These are phyloP conservation scores for Chaetogeoica ovagalla DNA, from an alignment of 2,888 invertebrate genomes.

Conservation along the genomic window DNA sequence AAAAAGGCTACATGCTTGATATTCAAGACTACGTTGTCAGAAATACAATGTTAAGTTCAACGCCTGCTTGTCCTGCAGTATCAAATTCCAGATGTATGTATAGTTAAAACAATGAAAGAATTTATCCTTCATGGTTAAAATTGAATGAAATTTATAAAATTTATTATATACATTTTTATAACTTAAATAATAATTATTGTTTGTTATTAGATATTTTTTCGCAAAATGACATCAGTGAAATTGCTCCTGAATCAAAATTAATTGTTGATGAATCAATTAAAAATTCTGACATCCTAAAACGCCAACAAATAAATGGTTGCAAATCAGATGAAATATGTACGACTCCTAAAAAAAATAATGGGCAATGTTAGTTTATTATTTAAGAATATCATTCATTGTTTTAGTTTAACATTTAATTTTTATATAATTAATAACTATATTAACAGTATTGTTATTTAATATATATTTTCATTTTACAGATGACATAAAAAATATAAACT, in stretches of 20 bases:
- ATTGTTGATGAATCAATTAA: constrained; percentile 37
- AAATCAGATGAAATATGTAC: constrained; percentile 39
- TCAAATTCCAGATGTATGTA: constrained; percentile 35
- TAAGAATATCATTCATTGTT: neutral
- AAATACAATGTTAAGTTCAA: constrained; percentile 37
- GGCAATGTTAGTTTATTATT: constrained; percentile 30
- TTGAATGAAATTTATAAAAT: neutral
- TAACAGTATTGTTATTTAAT: too few species aligned
- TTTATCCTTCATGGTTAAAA: neutral
- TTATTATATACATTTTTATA: neutral
- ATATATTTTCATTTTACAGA: neutral
- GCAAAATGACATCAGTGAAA: constrained; percentile 27
- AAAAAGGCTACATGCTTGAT: constrained; percentile 65
- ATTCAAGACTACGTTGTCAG: constrained; percentile 40
- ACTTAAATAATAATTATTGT: neutral
- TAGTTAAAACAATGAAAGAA: too few species aligned
- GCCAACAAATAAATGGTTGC: constrained; percentile 14
- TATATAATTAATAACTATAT: neutral
- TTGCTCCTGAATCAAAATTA: constrained; percentile 29
- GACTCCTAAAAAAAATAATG: constrained; percentile 42
- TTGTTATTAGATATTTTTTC: constrained; percentile 31
- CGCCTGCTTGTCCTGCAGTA: constrained; percentile 13
- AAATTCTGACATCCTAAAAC: neutral
- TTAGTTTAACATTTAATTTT: neutral
- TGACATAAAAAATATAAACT: constrained; percentile 54